Conservation (phyloP, 1,140 invertebrate genomes). For the Hyles euphorbiae region DNA sequence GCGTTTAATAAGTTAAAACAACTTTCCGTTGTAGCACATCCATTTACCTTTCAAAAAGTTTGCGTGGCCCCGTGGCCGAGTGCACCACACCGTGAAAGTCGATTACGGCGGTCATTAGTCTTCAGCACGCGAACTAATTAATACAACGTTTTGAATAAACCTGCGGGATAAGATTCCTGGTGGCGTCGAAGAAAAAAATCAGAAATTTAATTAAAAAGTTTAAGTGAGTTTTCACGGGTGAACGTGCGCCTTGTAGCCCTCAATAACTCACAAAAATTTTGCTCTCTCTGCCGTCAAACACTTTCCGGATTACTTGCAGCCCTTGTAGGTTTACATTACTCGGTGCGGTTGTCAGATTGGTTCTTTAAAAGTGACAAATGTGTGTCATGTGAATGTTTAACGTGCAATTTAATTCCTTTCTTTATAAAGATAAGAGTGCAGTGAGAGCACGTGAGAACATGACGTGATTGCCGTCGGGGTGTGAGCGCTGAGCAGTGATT, state of each 20-base stretch:
- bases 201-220: conserved; percentile 74
- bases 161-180: conserved; percentile 48
- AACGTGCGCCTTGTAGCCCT: conserved; percentile 48
- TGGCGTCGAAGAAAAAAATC: conserved; percentile 55
- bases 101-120: conserved; percentile 56
- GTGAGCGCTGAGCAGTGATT: conserved; percentile 21
- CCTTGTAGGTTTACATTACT: neutral
- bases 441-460: conserved; percentile 7
- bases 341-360: no score
- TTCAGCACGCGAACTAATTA: conserved; percentile 51
- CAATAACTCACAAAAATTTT: conserved; percentile 61
- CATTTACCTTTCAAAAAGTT: conserved; percentile 25
- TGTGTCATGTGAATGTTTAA: no score
- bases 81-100: conserved; percentile 42
- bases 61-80: conserved; percentile 17
- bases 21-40: conserved; percentile 17
- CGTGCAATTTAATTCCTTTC: no score
- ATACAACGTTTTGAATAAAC: conserved; percentile 65
- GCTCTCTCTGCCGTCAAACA: conserved; percentile 53
- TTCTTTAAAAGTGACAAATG: no score
- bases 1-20: no score
- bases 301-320: conserved; percentile 26
- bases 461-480: neutral
- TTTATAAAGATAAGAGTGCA: no score
- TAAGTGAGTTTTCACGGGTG: conserved; percentile 68